Base-by-base conservation (phyloP, 2,888 invertebrate species). In the Aricia artaxerxes region DNA sequence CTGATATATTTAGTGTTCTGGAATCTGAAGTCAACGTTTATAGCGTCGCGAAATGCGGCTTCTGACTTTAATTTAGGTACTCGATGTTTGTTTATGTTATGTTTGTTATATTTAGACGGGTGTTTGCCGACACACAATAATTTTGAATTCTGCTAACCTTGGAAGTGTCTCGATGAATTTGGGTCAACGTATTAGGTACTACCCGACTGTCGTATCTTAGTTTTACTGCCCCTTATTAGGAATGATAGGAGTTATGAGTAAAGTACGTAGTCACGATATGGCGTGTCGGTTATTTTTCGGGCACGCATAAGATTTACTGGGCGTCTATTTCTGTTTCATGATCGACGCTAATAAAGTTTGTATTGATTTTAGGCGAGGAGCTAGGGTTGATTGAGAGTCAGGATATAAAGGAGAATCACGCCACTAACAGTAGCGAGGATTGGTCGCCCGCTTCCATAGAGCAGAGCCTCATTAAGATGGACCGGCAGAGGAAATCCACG, bases 41-140 rank as follows among this genome's bases (percentile, higher is more conserved):
- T 82, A 81, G 87, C 85, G 88, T 88, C 88, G 87, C 85, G 85
- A 87, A 88, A 87, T 89, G 83, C 86, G 88, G 86, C 86, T 85
- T 85, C 85, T 84, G 82, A 85, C 84, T 85, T 88, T 89, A 88
- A 86, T 76, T 87, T 89, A n/a, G n/a, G n/a, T n/a, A 88, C 87
- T 88, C 87, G 88, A 86, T 86, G 89, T 92, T 94, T 94, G 94
- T 94, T 94, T 94, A 94, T 92, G 89, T 92, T 93, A 87, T 88
- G 89, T 88, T 89, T 89, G 90, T 87, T 92, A 92, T 91, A 93
- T 88, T 91, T 93, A 94, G 92, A 91, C 86, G 88, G 88, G 89
- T 90, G 88, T 89, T 90, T 76, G 57, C 88, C 85, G 86, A 89
- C 88, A 89, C 92, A 89, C 91, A 91, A 89, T 88, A 87, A 92